These are phyloP conservation scores for Penelope pileata DNA, from an alignment of 2,113 vertebrate genomes.

Conservation along the genomic window DNA sequence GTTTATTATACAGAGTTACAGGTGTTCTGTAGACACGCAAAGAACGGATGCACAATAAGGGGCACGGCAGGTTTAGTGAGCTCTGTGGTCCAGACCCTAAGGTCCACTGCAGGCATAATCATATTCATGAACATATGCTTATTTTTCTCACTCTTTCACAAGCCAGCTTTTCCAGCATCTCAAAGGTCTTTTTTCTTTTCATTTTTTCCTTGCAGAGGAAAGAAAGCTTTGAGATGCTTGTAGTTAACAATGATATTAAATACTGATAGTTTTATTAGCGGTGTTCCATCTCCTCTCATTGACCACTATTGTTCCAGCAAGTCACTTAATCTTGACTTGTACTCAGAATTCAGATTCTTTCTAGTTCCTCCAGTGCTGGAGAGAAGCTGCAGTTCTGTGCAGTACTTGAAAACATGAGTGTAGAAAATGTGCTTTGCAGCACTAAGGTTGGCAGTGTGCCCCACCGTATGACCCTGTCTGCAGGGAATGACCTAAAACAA, in stretches of 20 bases:
- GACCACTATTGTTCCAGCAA: neutral
- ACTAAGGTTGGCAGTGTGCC: constrained; percentile 22
- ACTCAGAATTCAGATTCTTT: neutral
- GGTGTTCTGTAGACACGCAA: neutral
- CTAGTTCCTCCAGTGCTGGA: neutral
- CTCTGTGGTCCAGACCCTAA: neutral
- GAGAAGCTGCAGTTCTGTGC: constrained; percentile 25
- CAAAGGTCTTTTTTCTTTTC: neutral
- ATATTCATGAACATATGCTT: neutral
- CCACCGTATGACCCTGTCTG: neutral
- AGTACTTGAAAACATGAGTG: constrained; percentile 2
- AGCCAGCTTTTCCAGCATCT: neutral
- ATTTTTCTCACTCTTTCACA: neutral
- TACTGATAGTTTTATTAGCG: neutral
- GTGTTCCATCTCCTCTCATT: neutral
- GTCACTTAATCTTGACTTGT: neutral
- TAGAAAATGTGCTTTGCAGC: constrained; percentile 8
- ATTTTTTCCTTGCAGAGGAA: neutral
- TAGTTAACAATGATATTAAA: neutral
- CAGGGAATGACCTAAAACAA: neutral
- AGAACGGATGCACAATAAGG: neutral
- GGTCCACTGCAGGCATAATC: neutral
- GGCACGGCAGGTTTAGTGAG: neutral
- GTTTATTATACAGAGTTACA: neutral
- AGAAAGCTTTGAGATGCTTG: neutral